Conservation (phyloP, 1,140 invertebrate genomes). For the Drosophila punjabiensis region DNA sequence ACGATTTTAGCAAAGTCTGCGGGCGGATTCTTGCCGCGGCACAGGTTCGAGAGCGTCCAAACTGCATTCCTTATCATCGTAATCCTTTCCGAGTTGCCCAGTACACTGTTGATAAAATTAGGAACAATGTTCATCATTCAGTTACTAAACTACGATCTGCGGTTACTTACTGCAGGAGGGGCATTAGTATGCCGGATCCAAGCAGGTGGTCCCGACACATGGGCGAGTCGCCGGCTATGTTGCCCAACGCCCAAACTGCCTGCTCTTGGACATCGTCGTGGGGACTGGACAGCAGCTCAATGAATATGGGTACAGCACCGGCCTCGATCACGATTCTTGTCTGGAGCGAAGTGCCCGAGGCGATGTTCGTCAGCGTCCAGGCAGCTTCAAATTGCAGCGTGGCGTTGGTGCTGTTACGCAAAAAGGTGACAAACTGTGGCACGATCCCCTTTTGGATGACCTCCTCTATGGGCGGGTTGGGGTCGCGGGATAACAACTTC, state of each 20-base stretch:
- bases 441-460: conserved; percentile 99
- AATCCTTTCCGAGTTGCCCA: conserved; percentile 92
- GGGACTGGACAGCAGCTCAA: conserved; percentile 91
- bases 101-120: conserved; percentile 87
- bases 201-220: conserved; percentile 96
- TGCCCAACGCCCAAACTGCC: conserved; percentile 96
- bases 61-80: conserved; percentile 99
- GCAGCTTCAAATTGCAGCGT: conserved; percentile 98
- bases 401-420: conserved; percentile 93
- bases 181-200: conserved; percentile 93
- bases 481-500: conserved; percentile 97
- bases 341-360: conserved; percentile 97
- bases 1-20: conserved; percentile 96
- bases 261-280: conserved; percentile 98
- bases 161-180: conserved; percentile 93
- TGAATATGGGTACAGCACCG: conserved; percentile 97
- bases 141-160: too few species aligned
- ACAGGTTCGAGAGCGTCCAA: conserved; percentile 98
- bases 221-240: conserved; percentile 98
- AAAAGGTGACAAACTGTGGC: conserved; percentile 97
- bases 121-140: conserved; percentile 9
- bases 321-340: conserved; percentile 97
- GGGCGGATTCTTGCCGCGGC: conserved; percentile 98
- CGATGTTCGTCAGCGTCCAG: conserved; percentile 99
- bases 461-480: conserved; percentile 99